Evolutionary conservation across 1,140 invertebrate genomes (phyloP), one percentile per base, ranked within the genome.

Genomic region (Drosophila carrolli): DNA sequence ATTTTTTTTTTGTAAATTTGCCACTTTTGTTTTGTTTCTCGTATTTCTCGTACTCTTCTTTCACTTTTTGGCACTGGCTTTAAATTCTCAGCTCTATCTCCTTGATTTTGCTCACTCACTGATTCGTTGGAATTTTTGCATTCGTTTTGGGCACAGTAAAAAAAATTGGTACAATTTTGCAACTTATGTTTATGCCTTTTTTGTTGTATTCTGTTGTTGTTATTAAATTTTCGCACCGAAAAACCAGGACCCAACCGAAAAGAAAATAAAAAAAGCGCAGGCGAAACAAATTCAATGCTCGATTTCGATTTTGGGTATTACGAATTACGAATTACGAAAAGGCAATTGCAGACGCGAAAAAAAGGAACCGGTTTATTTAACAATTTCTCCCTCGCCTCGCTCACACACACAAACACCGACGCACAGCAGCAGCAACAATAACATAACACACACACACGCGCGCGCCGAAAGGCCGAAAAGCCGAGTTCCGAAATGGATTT

Each of bases 1-100:
- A 53, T 38, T 57, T 71, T 41, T 43, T 41, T 43, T 75, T 27
- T 46, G 35, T 78, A 65, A 44, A 56, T 61, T 55, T 55, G 57
- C 63, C 58, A 55, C 55, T 60, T 73, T 78, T 78, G 61, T 72
- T 78, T 60, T 78, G 61, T 67, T 73, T 73, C 40, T 74, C 19
- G 53, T 41, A 41, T 38, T 51, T 57, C 59, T 73, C 59, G 41
- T 55, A 43, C 44, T 79, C 57, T 35, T 37, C 44, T 61, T 43
- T 65, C 23, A 27, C 38, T 14, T 44, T 75, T 75, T 75, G 51
- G 55, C 73, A 66, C 48, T 75, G 53, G 40, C 53, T 68, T 46
- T 63, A 46, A 58, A 75, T 63, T 81, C 77, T 58, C 57, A 43
- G 56, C 44, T 60, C 40, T 55, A 63, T 61, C 38, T 41, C 37